A percentile compares a stretch with the other conserved stretches of the same genome.
These are phyloP conservation scores for Temnopleurus reevesii DNA, from an alignment of 53 echinoderm and acorn worm species.

Conservation along the genomic window DNA sequence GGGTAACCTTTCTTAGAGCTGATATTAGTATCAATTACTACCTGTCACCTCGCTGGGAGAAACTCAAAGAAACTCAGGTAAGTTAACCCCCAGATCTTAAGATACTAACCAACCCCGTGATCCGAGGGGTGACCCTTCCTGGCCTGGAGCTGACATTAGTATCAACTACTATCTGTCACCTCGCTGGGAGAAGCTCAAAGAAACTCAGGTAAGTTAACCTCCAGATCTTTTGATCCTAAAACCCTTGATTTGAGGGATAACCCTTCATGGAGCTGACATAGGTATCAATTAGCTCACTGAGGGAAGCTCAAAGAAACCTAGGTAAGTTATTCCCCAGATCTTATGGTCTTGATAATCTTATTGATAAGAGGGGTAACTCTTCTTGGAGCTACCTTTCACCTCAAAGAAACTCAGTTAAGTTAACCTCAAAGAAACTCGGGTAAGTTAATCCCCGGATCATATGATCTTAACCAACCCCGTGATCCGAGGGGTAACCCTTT, in stretches of 20 bases:
- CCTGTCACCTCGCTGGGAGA: no score
- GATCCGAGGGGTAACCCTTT: conserved; percentile 91
- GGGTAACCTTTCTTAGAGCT: no score
- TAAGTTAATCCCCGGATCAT: no score
- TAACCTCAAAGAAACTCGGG: conserved; percentile 65
- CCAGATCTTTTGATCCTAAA: no score
- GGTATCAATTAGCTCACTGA: conserved; percentile 82
- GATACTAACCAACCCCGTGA: conserved; percentile 74
- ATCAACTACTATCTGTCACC: conserved; percentile 81
- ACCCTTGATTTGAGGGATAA: conserved; percentile 86
- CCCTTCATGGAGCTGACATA: conserved; percentile 77
- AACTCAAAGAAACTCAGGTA: no score
- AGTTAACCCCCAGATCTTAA: no score
- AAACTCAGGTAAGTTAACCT: conserved; percentile 71
- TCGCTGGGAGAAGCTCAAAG: conserved; percentile 70
- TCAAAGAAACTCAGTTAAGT: conserved; percentile 72
- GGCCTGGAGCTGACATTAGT: conserved; percentile 76
- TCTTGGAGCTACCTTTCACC: conserved; percentile 66
- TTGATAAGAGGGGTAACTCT: conserved; percentile 92
- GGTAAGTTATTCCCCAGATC: no score
- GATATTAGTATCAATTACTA: no score
- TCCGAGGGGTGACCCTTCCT: conserved; percentile 94
- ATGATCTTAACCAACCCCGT: conserved; percentile 74
- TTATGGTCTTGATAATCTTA: conserved; percentile 75
- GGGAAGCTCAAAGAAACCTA: conserved; percentile 61